Conservation (phyloP, 2,113 vertebrate genomes). For the Hepsetus odoe region DNA sequence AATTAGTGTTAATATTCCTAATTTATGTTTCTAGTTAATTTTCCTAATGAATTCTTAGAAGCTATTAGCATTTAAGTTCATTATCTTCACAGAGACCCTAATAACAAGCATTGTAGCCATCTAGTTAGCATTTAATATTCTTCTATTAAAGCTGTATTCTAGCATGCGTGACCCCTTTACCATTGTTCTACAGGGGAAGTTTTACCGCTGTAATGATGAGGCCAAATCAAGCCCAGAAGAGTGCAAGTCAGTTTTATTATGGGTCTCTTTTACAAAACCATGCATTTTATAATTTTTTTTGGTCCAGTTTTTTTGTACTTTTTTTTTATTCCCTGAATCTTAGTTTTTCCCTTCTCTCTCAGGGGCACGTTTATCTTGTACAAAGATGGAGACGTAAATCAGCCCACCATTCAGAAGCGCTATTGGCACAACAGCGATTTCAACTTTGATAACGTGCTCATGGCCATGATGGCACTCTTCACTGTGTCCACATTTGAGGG, state of each 20-base stretch:
- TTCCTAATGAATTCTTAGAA: no score
- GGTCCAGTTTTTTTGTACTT: no score
- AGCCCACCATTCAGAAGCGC: conserved; percentile 87
- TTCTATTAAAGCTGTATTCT: no score
- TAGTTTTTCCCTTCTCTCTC: background rate
- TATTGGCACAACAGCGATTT: conserved; percentile 97
- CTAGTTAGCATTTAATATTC: no score
- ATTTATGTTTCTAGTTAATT: no score
- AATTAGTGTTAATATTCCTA: no score
- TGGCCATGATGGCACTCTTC: conserved; percentile 99
- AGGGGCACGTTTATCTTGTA: conserved; percentile 93
- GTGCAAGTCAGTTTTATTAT: conserved; percentile 83
- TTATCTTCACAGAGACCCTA: no score
- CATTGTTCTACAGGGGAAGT: conserved; percentile 85
- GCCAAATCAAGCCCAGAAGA: conserved; percentile 90
- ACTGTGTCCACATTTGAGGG: conserved; percentile 98
- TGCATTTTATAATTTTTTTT: no score
- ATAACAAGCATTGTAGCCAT: no score
- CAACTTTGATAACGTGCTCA: conserved; percentile 98
- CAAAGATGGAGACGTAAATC: conserved; percentile 95
- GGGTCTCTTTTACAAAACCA: background rate
- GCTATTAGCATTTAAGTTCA: no score
- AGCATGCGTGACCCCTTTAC: background rate
- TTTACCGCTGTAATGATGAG: conserved; percentile 96
- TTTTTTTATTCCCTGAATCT: background rate